A percentile compares a stretch with the other conserved stretches of the same genome.
These are phyloP conservation scores for Cabera pusaria DNA, from an alignment of 2,888 invertebrate genomes.

Conservation along the genomic window DNA sequence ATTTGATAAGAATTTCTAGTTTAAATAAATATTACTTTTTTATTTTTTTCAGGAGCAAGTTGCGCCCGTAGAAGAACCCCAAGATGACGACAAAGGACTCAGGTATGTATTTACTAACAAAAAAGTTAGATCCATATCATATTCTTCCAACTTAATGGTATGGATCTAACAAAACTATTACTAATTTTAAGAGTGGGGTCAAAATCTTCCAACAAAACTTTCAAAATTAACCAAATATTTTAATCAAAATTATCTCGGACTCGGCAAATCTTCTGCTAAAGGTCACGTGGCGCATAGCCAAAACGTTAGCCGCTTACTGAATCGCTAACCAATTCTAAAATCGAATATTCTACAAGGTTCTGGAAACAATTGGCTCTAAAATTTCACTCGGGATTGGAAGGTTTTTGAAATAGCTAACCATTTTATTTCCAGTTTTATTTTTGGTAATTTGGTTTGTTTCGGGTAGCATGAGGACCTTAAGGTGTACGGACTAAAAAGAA, in stretches of 20 bases:
- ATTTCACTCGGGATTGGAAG: conserved; percentile 23
- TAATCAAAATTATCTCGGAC: conserved; percentile 8
- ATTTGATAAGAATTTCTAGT: too few relatives aligned
- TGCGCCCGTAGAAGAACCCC: conserved; percentile 68
- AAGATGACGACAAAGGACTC: conserved; percentile 61
- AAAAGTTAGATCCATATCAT: conserved; percentile 16
- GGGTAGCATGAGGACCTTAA: conserved; percentile 31
- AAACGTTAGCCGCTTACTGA: conserved; percentile 18
- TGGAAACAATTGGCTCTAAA: conserved; percentile 31
- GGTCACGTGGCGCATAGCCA: conserved; percentile 20
- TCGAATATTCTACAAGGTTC: conserved; percentile 22
- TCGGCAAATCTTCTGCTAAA: conserved; percentile 17
- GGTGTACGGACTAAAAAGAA: conserved; percentile 29
- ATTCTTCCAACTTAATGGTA: conserved; percentile 13
- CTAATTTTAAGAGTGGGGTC: conserved; percentile 20
- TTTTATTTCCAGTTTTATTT: conserved; percentile 16
- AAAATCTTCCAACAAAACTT: conserved; percentile 24
- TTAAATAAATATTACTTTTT: conserved; percentile 3
- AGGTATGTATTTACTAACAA: conserved; percentile 43
- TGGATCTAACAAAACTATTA: conserved; percentile 17
- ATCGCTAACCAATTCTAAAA: conserved; percentile 27
- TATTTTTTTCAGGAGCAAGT: conserved; percentile 63
- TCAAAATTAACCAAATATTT: conserved; percentile 26
- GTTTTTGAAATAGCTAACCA: conserved; percentile 24
- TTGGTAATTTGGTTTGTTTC: conserved; percentile 14